A percentile compares a stretch with the other conserved stretches of the same genome.
Conservation (phyloP, 2,113 vertebrate species). For the Dascyllus trimaculatus region DNA sequence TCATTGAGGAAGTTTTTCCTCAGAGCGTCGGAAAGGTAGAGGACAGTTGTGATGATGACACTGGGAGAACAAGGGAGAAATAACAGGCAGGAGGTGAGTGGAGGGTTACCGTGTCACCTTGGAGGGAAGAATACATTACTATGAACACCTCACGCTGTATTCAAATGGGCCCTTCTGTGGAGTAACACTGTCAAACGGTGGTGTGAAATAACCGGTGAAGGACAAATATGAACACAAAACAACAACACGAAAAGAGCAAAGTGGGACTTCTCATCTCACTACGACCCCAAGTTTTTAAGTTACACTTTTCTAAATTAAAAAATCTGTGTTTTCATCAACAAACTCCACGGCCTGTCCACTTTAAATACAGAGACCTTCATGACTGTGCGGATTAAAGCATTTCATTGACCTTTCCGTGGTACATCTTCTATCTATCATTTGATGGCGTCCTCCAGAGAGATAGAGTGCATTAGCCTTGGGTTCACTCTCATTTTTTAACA, state of each 20-base stretch:
- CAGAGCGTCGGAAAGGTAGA: constrained; percentile 97
- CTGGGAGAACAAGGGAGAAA: constrained; percentile 79
- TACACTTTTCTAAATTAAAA: background rate
- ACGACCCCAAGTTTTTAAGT: background rate
- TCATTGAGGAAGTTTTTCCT: constrained; percentile 98
- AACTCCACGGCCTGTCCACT: background rate
- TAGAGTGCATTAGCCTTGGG: background rate
- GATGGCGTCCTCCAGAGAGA: background rate
- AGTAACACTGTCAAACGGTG: background rate
- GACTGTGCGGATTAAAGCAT: background rate
- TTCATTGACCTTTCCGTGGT: background rate
- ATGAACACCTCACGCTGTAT: background rate
- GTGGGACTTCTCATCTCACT: background rate
- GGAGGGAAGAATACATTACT: background rate
- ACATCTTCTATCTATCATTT: background rate
- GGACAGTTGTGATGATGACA: constrained; percentile 98
- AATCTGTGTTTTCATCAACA: background rate
- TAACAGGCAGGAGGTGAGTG: background rate
- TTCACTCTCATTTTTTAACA: constrained; percentile 6
- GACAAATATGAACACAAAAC: constrained; percentile 13
- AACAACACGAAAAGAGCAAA: background rate
- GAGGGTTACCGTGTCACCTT: background rate
- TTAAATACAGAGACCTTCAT: background rate
- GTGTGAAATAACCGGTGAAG: background rate
- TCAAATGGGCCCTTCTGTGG: background rate